Evolutionary conservation across 2,888 invertebrate genomes (phyloP).

Genomic region (Heteropelma amictum): DNA sequence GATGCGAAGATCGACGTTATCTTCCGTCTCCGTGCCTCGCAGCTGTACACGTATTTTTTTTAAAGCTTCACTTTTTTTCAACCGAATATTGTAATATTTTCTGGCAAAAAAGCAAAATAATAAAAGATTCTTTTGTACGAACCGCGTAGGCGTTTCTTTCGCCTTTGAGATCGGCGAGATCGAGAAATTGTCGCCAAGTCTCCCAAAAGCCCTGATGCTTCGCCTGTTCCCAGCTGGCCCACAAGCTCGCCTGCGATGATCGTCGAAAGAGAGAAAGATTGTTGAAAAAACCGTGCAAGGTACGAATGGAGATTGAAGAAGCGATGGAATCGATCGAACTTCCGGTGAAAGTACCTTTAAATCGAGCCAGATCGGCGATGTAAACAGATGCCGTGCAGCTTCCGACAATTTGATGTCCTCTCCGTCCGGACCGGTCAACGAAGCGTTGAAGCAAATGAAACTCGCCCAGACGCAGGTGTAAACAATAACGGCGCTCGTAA

Average conservation of each 20-base stretch:
- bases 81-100: neutral
- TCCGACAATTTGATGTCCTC: slow-evolving; percentile 93
- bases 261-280: neutral
- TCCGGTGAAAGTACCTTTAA: slow-evolving; percentile 73
- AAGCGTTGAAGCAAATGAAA: slow-evolving; percentile 92
- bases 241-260: slow-evolving; percentile 76
- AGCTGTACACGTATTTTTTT: no score
- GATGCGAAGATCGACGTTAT: no score
- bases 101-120: neutral
- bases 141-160: slow-evolving; percentile 94
- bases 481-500: slow-evolving; percentile 82
- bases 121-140: slow-evolving; percentile 37
- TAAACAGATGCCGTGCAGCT: slow-evolving; percentile 92
- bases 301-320: neutral
- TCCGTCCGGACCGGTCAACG: slow-evolving; percentile 89
- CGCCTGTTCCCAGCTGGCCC: slow-evolving; percentile 87
- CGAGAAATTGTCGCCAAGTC: slow-evolving; percentile 91
- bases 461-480: slow-evolving; percentile 88
- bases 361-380: slow-evolving; percentile 86
- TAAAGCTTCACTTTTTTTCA: no score
- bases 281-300: no score
- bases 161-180: slow-evolving; percentile 92
- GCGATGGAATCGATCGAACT: neutral
- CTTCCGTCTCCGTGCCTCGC: no score
- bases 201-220: slow-evolving; percentile 90